phyloP scores from a whole-genome alignment of 2,113 vertebrate species.

The Anguilla japonica region DNA sequence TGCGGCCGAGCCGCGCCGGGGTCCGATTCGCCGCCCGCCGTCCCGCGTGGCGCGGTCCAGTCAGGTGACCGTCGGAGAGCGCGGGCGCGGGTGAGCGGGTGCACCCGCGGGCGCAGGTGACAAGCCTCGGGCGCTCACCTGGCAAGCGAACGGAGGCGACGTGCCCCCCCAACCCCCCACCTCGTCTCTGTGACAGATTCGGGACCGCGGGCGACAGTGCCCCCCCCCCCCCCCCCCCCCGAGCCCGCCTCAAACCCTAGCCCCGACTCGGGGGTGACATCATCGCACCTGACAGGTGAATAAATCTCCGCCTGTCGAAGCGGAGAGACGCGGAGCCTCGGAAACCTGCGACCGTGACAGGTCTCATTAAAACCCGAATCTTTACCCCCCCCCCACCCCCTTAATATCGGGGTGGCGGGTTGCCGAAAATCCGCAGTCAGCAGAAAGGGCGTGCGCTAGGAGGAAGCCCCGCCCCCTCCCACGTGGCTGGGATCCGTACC shows the following conservation, averaged over 20 bases:
- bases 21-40: neutral
- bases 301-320: slow-evolving; percentile 53
- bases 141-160: neutral
- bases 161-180: slow-evolving; percentile 9
- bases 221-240: slow-evolving; percentile 45
- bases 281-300: slow-evolving; percentile 68
- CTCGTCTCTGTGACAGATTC: slow-evolving; percentile 59
- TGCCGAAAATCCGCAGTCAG: slow-evolving; percentile 78
- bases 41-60: neutral
- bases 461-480: slow-evolving; percentile 68
- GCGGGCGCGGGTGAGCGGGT: neutral
- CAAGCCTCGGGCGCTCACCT: neutral
- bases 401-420: slow-evolving; percentile 53
- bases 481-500: slow-evolving; percentile 69
- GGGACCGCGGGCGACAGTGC: slow-evolving; percentile 54
- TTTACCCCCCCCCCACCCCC: neutral
- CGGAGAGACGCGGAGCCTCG: slow-evolving; percentile 38
- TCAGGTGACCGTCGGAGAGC: neutral
- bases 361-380: slow-evolving; percentile 66
- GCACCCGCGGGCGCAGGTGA: neutral
- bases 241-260: slow-evolving; percentile 28
- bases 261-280: slow-evolving; percentile 52
- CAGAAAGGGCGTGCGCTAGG: slow-evolving; percentile 79
- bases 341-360: slow-evolving; percentile 54
- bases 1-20: too few relatives aligned